Base-by-base conservation (phyloP, 2,113 vertebrate genomes). In the Anhinga rufa region DNA sequence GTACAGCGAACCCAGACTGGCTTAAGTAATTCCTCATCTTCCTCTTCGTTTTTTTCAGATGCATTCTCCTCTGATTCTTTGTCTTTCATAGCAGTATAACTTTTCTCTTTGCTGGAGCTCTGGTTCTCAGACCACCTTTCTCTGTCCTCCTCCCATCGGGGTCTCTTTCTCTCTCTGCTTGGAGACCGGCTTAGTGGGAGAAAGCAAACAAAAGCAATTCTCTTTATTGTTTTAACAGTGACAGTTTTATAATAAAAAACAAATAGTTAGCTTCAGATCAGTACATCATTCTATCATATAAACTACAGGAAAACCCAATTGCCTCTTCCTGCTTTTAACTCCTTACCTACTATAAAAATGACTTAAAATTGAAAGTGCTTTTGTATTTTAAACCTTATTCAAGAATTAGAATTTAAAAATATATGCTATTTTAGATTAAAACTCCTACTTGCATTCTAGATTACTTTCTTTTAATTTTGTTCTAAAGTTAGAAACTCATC, bases 1-100 rank as follows among this genome's bases (percentile, higher is more conserved):
- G 99, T 99, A 86, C 99, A 99, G 40, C 99, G 99, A 97, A 99
- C 99, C 99, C 99, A 99, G 69, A 99, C 99, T 0, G 99, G 99
- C 80, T 99, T 99, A 62, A 99, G 98, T 52, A 99, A 97, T 70
- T 99, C 99, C 6, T 99, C 99, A 14, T 99, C 99, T 10, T 99
- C 99, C 6, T 99, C 99, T 10, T 99, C 99, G 2, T 97, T 97
- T 72, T 97, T 98, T 65, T 99, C 98, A 21, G 95, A 95, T 15
- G 89, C 68, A 1, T 87, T 89, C 64, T 99, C 99, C 82, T 99
- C 98, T 0, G 96, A 76, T 25, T 99, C 99, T 57, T 98, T 99
- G 49, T 98, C 98, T 93, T 98, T 98, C 48, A 98, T 61, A 66
- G 97, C 74, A 3, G 96, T 96, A 4, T 97, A 98, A 72, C 12